Percentiles rank a stretch among this genome's conserved stretches.
phyloP scores from a whole-genome alignment of 2,888 invertebrate genomes.

The Xestia ashworthii region DNA sequence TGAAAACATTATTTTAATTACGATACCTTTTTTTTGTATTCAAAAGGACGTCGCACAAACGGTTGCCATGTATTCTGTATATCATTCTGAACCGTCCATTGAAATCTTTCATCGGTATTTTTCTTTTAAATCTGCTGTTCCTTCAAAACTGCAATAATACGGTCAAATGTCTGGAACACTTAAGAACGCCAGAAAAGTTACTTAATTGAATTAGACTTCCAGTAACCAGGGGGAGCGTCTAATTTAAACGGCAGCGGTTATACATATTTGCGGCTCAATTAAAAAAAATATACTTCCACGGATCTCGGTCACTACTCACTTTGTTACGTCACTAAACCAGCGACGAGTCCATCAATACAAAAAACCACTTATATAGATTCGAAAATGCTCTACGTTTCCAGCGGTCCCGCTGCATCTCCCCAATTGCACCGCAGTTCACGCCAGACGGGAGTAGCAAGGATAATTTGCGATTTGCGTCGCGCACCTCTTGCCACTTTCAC shows the following conservation, averaged over 20 bases:
- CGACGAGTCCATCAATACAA: not conserved
- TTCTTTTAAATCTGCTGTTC: too few relatives aligned
- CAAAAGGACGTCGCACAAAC: too few relatives aligned
- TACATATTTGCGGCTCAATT: not conserved
- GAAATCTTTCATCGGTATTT: too few relatives aligned
- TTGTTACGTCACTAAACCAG: not conserved
- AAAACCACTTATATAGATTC: not conserved
- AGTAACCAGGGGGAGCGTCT: not conserved
- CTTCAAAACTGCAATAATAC: too few relatives aligned
- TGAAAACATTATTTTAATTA: not conserved
- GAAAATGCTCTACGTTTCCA: not conserved
- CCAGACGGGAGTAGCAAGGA: slow-evolving; percentile 81
- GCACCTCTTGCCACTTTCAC: slow-evolving; percentile 77
- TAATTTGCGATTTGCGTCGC: slow-evolving; percentile 87
- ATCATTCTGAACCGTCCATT: too few relatives aligned
- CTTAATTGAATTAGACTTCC: not conserved
- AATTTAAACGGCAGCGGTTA: not conserved
- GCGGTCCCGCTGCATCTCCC: slow-evolving; percentile 29
- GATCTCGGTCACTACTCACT: not conserved
- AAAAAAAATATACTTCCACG: not conserved
- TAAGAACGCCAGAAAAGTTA: not conserved
- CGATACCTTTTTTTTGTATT: not conserved
- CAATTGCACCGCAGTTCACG: slow-evolving; percentile 54
- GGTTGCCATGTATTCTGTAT: too few relatives aligned
- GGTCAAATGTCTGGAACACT: not conserved